Conservation (phyloP, 1,140 invertebrate genomes). For the Heliconius himera region DNA sequence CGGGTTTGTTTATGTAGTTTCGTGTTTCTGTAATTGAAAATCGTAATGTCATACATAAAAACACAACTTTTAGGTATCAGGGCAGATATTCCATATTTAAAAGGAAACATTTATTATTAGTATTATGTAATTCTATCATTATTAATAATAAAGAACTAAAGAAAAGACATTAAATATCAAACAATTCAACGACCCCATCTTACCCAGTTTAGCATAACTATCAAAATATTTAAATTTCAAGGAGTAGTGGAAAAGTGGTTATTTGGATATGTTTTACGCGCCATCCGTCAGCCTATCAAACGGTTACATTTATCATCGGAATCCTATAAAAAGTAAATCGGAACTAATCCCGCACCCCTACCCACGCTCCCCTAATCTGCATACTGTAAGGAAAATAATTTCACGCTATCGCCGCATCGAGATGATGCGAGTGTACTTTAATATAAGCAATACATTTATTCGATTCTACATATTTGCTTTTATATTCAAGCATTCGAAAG, state of each 20-base stretch:
- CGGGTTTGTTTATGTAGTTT: background rate
- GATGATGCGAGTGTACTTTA: conserved; percentile 42
- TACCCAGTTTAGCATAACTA: conserved; percentile 24
- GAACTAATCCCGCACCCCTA: conserved; percentile 71
- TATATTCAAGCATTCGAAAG: background rate
- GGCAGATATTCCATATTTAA: too few species aligned
- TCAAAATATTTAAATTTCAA: conserved; percentile 48
- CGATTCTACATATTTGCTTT: conserved; percentile 3
- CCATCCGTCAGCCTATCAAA: conserved; percentile 72
- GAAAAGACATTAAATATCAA: background rate
- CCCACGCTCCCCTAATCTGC: conserved; percentile 73
- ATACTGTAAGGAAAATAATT: conserved; percentile 79
- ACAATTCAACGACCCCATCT: background rate
- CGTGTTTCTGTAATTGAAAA: background rate
- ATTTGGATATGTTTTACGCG: conserved; percentile 78
- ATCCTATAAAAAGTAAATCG: conserved; percentile 81
- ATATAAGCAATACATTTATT: conserved; percentile 7
- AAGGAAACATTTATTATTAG: background rate
- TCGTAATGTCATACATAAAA: background rate
- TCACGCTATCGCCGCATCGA: conserved; percentile 69
- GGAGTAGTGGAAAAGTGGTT: conserved; percentile 54
- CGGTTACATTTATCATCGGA: conserved; percentile 78
- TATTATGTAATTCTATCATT: background rate
- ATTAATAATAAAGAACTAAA: background rate
- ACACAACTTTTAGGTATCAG: too few species aligned